These are phyloP conservation scores for Meteorus sp. DNA, from an alignment of 1,140 invertebrate genomes.

Conservation along the genomic window DNA sequence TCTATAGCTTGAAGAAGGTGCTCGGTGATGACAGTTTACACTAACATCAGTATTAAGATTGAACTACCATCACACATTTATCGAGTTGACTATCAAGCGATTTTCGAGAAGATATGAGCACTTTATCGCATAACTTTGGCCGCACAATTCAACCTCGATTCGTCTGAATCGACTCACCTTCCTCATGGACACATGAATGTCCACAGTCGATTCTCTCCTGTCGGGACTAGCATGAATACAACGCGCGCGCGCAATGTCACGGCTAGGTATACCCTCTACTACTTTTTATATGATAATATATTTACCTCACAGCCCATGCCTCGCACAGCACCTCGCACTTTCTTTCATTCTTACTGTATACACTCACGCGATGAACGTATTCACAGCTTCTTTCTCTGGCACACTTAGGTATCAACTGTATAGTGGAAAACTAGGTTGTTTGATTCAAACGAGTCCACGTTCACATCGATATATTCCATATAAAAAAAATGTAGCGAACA, in stretches of 20 bases:
- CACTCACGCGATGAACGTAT: not conserved
- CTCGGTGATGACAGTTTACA: too few relatives aligned
- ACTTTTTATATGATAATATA: too few relatives aligned
- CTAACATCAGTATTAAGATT: too few relatives aligned
- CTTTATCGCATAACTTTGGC: too few relatives aligned
- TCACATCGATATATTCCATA: not conserved
- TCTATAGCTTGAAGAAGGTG: too few relatives aligned
- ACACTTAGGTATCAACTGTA: slow-evolving; percentile 40
- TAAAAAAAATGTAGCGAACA: slow-evolving; percentile 22
- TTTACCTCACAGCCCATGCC: slow-evolving; percentile 5
- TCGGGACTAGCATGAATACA: slow-evolving; percentile 14
- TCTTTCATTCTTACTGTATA: slow-evolving; percentile 5
- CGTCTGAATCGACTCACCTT: too few relatives aligned
- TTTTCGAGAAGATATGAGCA: too few relatives aligned
- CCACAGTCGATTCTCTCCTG: slow-evolving; percentile 44
- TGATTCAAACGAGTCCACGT: slow-evolving; percentile 9
- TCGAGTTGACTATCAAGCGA: too few relatives aligned
- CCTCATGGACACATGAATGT: slow-evolving; percentile 15
- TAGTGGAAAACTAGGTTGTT: slow-evolving; percentile 32
- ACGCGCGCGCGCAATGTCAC: slow-evolving; percentile 52
- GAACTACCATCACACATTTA: too few relatives aligned
- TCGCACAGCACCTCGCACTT: slow-evolving; percentile 1
- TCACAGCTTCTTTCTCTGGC: slow-evolving; percentile 44
- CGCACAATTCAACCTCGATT: too few relatives aligned
- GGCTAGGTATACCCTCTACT: slow-evolving; percentile 36